phyloP scores from a whole-genome alignment of 2,797 vertebrate species.

The Gymnoscopelus microlampas region DNA sequence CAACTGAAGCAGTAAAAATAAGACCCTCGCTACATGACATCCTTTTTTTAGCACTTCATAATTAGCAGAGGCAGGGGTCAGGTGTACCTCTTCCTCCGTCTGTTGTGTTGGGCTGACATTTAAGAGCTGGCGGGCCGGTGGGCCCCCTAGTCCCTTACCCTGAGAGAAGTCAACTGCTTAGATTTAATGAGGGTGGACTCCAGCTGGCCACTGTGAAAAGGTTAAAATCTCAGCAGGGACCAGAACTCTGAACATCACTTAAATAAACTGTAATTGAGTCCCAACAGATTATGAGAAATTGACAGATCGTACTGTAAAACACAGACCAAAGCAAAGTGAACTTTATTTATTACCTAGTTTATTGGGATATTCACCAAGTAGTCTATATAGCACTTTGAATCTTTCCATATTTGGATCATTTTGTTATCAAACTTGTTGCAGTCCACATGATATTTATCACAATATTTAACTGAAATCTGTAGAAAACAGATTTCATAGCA shows the following conservation, averaged over 20 bases:
- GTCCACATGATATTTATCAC: too few species aligned
- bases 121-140: constrained; percentile 68
- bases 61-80: constrained; percentile 70
- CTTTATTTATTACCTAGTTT: constrained; percentile 3
- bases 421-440: too few species aligned
- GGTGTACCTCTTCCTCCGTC: constrained; percentile 62
- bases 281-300: constrained; percentile 40
- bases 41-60: constrained; percentile 60
- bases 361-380: constrained; percentile 1
- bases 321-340: constrained; percentile 25
- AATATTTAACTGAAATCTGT: too few species aligned
- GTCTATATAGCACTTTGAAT: neutral
- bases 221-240: constrained; percentile 72
- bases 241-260: constrained; percentile 49
- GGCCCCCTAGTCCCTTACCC: constrained; percentile 49
- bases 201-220: constrained; percentile 77
- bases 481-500: too few species aligned
- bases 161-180: constrained; percentile 73
- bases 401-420: too few species aligned
- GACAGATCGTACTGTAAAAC: constrained; percentile 23
- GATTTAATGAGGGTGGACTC: constrained; percentile 78
- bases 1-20: constrained; percentile 35
- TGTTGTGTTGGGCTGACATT: constrained; percentile 80
- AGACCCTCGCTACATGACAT: constrained; percentile 41
- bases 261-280: constrained; percentile 48